Percentiles rank a stretch among this genome's conserved stretches.
Conservation (phyloP, 30 jellyfish, hydroid and myxozoan genomes). For the Aurelia sp. region DNA sequence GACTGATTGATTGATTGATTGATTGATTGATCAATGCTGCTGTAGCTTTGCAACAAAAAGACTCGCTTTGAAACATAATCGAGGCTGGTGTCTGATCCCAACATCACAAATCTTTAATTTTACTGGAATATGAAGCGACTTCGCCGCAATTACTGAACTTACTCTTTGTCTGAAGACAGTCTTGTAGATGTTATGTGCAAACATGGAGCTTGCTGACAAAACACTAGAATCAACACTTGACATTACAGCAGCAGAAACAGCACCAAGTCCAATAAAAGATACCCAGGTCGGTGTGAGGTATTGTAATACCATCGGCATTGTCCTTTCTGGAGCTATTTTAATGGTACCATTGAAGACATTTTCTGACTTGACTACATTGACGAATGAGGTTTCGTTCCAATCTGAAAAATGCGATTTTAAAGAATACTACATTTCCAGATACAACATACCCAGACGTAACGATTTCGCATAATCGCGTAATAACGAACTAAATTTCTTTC, state of each 20-base stretch:
- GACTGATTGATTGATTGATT: too few relatives aligned
- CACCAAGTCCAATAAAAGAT: constrained; percentile 97
- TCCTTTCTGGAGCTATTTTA: constrained; percentile 34
- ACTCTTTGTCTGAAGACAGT: constrained; percentile 93
- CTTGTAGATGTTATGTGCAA: constrained; percentile 96
- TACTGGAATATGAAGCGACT: too few relatives aligned
- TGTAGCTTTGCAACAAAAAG: too few relatives aligned
- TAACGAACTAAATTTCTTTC: too few relatives aligned
- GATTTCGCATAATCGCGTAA: too few relatives aligned
- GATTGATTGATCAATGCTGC: too few relatives aligned
- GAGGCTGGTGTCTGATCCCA: too few relatives aligned
- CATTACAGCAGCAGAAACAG: constrained; percentile 99
- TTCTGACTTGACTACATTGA: constrained; percentile 6
- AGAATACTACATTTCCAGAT: too few relatives aligned
- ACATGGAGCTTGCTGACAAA: constrained; percentile 98
- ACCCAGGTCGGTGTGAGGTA: constrained; percentile 97
- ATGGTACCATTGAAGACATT: constrained; percentile 26
- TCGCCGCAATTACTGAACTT: neutral
- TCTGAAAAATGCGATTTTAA: constrained; percentile 26
- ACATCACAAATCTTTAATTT: too few relatives aligned
- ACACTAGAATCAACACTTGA: constrained; percentile 99
- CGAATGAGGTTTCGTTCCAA: constrained; percentile 84
- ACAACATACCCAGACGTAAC: too few relatives aligned
- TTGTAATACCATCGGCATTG: constrained; percentile 97
- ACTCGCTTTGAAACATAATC: too few relatives aligned